Evolutionary conservation across 2,797 vertebrate genomes (phyloP).

Genomic region (Dendrocincla tyrannina): DNA sequence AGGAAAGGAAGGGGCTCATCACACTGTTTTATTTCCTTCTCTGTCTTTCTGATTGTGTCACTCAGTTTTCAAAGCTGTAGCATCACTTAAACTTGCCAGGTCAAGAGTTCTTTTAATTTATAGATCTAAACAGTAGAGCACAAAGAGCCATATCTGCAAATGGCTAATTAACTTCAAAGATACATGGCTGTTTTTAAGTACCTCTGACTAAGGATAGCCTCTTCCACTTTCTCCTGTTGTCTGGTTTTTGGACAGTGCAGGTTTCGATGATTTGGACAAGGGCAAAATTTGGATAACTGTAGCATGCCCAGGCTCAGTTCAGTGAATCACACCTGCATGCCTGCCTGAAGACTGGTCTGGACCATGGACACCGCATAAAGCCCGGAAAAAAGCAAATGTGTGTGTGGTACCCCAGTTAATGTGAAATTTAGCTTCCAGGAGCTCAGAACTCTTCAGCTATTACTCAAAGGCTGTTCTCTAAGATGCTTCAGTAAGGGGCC

Average conservation of each 20-base stretch:
- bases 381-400: background rate
- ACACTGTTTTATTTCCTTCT: background rate
- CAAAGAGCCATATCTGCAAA: background rate
- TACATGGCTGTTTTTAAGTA: background rate
- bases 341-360: background rate
- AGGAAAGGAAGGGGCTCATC: background rate
- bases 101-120: background rate
- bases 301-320: background rate
- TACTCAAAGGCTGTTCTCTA: background rate
- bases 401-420: background rate
- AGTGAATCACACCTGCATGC: background rate
- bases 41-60: background rate
- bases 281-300: background rate
- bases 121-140: background rate
- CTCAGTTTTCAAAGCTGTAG: background rate
- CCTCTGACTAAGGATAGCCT: background rate
- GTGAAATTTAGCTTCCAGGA: background rate
- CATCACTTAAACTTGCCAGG: background rate
- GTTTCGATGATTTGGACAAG: background rate
- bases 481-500: background rate
- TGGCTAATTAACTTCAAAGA: background rate
- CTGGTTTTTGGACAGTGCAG: background rate
- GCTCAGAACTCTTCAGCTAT: background rate
- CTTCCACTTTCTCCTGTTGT: background rate
- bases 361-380: background rate